Evolutionary conservation across 2,888 invertebrate species (phyloP).

Genomic region (Nephrocerus scutellatus): DNA sequence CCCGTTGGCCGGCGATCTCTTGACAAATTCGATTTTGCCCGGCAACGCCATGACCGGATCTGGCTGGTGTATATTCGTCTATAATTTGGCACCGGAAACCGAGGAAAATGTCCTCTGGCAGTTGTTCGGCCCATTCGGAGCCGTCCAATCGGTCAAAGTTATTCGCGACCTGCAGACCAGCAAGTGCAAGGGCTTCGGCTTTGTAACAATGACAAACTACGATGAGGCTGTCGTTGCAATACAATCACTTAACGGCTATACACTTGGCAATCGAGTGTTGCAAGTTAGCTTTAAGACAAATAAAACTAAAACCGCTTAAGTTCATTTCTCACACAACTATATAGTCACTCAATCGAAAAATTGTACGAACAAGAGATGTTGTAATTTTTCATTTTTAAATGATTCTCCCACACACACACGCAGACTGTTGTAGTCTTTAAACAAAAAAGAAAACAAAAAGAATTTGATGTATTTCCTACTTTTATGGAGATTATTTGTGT

Average conservation of each 20-base stretch:
- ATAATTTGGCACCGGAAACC: constrained; percentile 91
- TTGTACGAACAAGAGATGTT: too few species aligned
- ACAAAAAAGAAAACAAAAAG: too few species aligned
- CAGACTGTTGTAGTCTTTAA: too few species aligned
- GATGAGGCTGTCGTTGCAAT: constrained; percentile 95
- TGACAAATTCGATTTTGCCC: constrained; percentile 70
- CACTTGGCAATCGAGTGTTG: constrained; percentile 87
- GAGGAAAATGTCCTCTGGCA: constrained; percentile 96
- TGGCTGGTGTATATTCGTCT: constrained; percentile 79
- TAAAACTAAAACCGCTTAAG: constrained; percentile 62
- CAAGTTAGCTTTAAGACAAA: constrained; percentile 97
- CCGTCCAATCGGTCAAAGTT: constrained; percentile 95
- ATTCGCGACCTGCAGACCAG: constrained; percentile 91
- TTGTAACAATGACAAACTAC: constrained; percentile 97
- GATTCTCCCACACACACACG: too few species aligned
- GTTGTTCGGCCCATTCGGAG: constrained; percentile 94
- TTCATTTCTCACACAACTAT: too few species aligned
- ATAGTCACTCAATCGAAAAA: too few species aligned
- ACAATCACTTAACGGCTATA: constrained; percentile 92
- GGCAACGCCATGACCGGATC: constrained; percentile 80
- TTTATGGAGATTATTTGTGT: too few species aligned
- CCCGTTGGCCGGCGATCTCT: constrained; percentile 75
- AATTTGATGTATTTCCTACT: too few species aligned
- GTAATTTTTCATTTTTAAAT: too few species aligned
- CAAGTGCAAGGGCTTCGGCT: constrained; percentile 97